Percentiles rank a stretch among this genome's conserved stretches.
These are phyloP conservation scores for Oxytorus armatus DNA, from an alignment of 2,888 invertebrate genomes.

Conservation along the genomic window DNA sequence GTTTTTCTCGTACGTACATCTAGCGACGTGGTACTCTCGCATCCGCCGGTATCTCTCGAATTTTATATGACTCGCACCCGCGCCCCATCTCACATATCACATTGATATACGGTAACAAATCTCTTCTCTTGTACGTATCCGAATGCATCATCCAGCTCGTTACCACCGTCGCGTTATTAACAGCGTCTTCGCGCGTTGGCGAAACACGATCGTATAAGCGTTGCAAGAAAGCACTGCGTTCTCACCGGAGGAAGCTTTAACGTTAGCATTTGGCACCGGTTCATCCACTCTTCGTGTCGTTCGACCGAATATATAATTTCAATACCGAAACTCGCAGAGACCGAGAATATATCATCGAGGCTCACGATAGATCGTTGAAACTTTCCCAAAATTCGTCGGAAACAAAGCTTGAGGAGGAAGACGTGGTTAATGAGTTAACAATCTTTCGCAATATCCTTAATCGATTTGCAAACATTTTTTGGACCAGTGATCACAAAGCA, in stretches of 20 bases:
- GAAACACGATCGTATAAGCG: slow-evolving; percentile 22
- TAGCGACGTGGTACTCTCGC: slow-evolving; percentile 45
- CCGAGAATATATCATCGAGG: slow-evolving; percentile 47
- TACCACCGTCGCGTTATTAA: slow-evolving; percentile 48
- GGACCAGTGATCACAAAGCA: background rate
- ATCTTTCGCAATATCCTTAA: background rate
- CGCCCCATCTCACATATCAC: slow-evolving; percentile 47
- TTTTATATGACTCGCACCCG: slow-evolving; percentile 47
- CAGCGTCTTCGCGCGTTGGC: slow-evolving; percentile 38
- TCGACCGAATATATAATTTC: slow-evolving; percentile 61
- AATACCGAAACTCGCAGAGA: slow-evolving; percentile 68
- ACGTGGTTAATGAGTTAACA: no score
- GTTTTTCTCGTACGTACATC: slow-evolving; percentile 50
- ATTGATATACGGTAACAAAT: slow-evolving; percentile 50
- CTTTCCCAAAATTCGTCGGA: background rate
- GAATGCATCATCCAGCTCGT: slow-evolving; percentile 51
- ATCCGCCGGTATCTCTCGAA: slow-evolving; percentile 62
- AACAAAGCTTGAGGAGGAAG: no score
- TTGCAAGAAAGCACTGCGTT: slow-evolving; percentile 41
- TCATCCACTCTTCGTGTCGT: slow-evolving; percentile 51
- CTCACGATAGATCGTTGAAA: background rate
- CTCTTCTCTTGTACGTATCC: slow-evolving; percentile 23
- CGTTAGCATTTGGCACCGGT: slow-evolving; percentile 63
- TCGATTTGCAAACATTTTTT: background rate
- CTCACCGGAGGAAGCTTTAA: slow-evolving; percentile 42